Evolutionary conservation across 2,797 vertebrate species (phyloP), one percentile per base, ranked within the genome.

Genomic region (Megalops cyprinoides): DNA sequence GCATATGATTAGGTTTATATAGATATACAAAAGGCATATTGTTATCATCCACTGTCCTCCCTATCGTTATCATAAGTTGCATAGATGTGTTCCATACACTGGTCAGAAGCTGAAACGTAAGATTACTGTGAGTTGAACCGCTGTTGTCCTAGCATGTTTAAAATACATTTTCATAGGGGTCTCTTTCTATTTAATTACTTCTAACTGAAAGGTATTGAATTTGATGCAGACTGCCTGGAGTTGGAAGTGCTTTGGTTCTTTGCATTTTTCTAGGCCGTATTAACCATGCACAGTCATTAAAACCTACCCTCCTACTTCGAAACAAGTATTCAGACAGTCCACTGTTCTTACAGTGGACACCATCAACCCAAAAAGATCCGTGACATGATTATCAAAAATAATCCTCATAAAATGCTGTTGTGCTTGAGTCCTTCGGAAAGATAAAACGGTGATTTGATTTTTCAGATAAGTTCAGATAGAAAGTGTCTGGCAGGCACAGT

Each of bases 291-390:
- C 73, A 60, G 76, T 69, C 81, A 81, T 83, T 83, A 83, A 83
- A 74, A 74, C 53, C 39, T n/a, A n/a, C n/a, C n/a, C n/a, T n/a
- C 69, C 73, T 75, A 31, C 49, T 73, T 65, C 74, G 55, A 58
- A 69, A 74, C 18, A 34, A 79, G 31, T 48, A 79, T 69, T 81
- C 76, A 56, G 62, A 71, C 58, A 46, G n/a, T n/a, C 73, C 53
- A 77, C 73, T 77, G 80, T 82, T 48, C 46, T 10, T 80, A 84
- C 71, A 80, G 81, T 76, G 71, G 48, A 81, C 60, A 62, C 58
- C 49, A 46, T 77, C 77, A 73, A 62, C 51, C 74, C 25, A 79
- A 79, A 76, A 77, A 53, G 34, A 69, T 49, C 49, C 15, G 74
- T 67, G 77, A 58, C 56, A 79, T 18, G 56, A 67, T 60, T 76